Conservation (phyloP, 1,140 invertebrate genomes). For the Fopius arisanus region DNA sequence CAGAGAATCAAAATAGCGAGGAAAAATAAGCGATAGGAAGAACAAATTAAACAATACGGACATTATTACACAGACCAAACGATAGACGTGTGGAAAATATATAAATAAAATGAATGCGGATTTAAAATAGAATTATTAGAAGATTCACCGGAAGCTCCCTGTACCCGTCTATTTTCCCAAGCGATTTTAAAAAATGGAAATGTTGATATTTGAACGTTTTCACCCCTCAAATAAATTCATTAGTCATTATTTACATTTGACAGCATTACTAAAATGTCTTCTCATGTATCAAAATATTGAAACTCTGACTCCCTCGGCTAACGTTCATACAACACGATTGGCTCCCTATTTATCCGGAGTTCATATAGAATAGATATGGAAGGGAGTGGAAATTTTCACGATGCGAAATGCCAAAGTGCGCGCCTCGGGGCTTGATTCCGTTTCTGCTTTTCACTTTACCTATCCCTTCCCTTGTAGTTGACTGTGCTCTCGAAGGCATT, state of each 20-base stretch:
- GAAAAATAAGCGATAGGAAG: too few relatives aligned
- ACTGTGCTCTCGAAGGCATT: constrained; percentile 7
- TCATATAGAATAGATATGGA: neutral
- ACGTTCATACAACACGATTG: neutral
- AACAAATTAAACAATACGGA: too few relatives aligned
- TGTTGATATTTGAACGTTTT: neutral
- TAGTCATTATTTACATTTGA: neutral
- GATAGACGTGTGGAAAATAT: too few relatives aligned
- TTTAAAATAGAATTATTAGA: too few relatives aligned
- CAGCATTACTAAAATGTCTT: constrained; percentile 1
- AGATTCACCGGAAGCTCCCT: too few relatives aligned
- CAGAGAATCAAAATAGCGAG: too few relatives aligned
- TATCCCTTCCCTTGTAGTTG: neutral
- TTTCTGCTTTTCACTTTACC: constrained; percentile 3
- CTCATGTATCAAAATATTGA: constrained; percentile 2
- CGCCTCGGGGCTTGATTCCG: constrained; percentile 12
- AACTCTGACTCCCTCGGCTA: neutral
- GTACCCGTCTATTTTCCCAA: too few relatives aligned
- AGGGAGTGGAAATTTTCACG: constrained; percentile 9
- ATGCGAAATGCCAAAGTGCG: constrained; percentile 6
- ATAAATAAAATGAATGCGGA: too few relatives aligned
- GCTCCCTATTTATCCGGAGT: constrained; percentile 3
- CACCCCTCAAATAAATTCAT: neutral
- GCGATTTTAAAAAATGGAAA: too few relatives aligned
- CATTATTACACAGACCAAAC: too few relatives aligned